phyloP scores from a whole-genome alignment of 2,888 invertebrate genomes.

The Athrips mouffetella region DNA sequence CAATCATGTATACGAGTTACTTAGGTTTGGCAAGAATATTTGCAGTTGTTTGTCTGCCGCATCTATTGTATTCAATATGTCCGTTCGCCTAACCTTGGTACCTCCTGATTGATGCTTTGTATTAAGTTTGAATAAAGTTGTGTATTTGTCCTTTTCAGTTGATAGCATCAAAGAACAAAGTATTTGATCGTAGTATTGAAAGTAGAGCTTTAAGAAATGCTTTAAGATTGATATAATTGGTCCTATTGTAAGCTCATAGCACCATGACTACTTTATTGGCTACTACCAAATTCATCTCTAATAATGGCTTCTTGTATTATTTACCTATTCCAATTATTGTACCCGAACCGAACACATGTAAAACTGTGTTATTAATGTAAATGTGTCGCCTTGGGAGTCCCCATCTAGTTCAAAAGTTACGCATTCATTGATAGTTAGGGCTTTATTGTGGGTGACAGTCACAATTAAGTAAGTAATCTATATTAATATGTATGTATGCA shows the following conservation, averaged over 20 bases:
- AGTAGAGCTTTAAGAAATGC: no score
- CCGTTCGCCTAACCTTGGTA: background rate
- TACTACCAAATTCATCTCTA: no score
- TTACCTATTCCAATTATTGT: background rate
- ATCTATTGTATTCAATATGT: background rate
- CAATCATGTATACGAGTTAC: background rate
- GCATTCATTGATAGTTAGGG: constrained; percentile 3
- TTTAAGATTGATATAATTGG: no score
- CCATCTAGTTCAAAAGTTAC: background rate
- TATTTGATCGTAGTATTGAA: no score
- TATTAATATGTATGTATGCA: background rate
- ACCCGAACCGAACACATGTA: background rate
- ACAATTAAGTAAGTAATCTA: constrained; percentile 5
- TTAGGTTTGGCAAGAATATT: background rate
- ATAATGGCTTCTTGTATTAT: background rate
- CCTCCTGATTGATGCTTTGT: constrained; percentile 15
- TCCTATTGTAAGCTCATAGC: no score
- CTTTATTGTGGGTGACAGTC: background rate
- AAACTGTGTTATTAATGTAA: background rate
- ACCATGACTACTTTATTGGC: no score
- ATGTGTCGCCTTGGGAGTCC: background rate
- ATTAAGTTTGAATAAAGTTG: background rate
- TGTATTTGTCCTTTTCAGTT: no score
- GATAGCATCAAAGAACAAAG: no score
- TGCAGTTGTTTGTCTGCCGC: background rate